Evolutionary conservation across 1,140 invertebrate species (phyloP).

Genomic region (Psilanteris sp.): DNA sequence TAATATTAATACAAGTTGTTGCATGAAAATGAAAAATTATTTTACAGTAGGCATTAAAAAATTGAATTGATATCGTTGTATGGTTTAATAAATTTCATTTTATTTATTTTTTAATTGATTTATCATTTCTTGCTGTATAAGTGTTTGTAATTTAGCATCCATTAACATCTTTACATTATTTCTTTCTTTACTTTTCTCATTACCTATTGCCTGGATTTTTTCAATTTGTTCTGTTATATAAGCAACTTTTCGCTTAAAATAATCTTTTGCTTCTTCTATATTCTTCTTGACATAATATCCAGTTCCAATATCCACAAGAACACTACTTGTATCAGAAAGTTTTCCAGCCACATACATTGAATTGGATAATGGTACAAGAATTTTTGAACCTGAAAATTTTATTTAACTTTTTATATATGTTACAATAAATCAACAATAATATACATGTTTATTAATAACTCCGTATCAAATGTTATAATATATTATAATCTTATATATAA

Average conservation of each 20-base stretch:
- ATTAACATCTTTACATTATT: constrained; percentile 87
- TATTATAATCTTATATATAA: too few relatives aligned
- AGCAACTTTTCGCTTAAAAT: constrained; percentile 93
- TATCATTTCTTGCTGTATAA: constrained; percentile 64
- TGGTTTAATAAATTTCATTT: constrained; percentile 51
- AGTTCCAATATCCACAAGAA: constrained; percentile 95
- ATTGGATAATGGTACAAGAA: constrained; percentile 94
- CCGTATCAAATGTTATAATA: too few relatives aligned
- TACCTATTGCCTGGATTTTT: constrained; percentile 91
- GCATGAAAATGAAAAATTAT: too few relatives aligned
- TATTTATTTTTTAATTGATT: too few relatives aligned
- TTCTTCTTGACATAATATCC: constrained; percentile 97
- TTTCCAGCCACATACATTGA: constrained; percentile 97
- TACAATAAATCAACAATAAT: too few relatives aligned
- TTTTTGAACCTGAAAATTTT: constrained; percentile 82
- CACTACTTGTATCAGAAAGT: constrained; percentile 89
- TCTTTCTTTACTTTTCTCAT: constrained; percentile 92
- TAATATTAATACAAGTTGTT: too few relatives aligned
- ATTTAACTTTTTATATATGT: neutral
- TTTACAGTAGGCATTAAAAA: too few relatives aligned
- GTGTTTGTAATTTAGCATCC: constrained; percentile 83
- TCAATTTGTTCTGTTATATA: constrained; percentile 97
- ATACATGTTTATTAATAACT: too few relatives aligned
- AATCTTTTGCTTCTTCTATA: constrained; percentile 90
- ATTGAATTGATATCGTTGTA: neutral